Evolutionary conservation across 2,797 vertebrate species (phyloP), one percentile per base, ranked within the genome.

Genomic region (Pipistrellus nathusii): DNA sequence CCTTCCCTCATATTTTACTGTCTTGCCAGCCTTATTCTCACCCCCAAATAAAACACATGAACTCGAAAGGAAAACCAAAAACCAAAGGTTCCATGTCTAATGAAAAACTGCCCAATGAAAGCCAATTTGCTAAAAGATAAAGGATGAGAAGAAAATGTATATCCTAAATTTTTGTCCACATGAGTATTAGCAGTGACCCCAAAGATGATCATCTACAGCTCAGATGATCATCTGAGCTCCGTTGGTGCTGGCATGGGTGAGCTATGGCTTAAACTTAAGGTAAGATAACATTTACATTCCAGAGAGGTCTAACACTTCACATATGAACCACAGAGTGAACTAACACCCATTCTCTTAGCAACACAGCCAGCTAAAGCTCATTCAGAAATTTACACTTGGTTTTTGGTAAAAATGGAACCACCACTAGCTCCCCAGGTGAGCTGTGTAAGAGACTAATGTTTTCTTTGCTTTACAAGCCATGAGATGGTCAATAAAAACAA

Each of bases 41-140:
- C 13, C 30, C 48, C 12, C 25, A 81, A 77, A 93, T 71, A n/a
- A 92, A 92, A 78, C 4, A 38, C 3, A 62, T 3, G 25, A 84
- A 62, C 51, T 20, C 11, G 48, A 72, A 91, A 77, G 15, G 84
- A 72, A 66, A 2, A 41, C 25, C 13, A n/a, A 90, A 89, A 78
- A 41, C 11, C 14, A 30, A 82, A 80, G 30, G 25, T 30, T 76
- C 25, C 66, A 32, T 0, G 5, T 84, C 51, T 35, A 90, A 76
- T 30, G 13, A 85, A 76, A 93, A 84, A 32, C 10, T 59, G 6
- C 8, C 57, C 62, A 78, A n/a, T 69, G 57, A 30, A 21, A 91
- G 55, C 71, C 21, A 93, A 68, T n/a, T 53, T 81, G 48, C 23
- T 41, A 87, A 77, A 57, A 85, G 88, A 85, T 27, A 84, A 75